phyloP scores from a whole-genome alignment of 2,888 invertebrate genomes.

The Hipparchia sbordonii region DNA sequence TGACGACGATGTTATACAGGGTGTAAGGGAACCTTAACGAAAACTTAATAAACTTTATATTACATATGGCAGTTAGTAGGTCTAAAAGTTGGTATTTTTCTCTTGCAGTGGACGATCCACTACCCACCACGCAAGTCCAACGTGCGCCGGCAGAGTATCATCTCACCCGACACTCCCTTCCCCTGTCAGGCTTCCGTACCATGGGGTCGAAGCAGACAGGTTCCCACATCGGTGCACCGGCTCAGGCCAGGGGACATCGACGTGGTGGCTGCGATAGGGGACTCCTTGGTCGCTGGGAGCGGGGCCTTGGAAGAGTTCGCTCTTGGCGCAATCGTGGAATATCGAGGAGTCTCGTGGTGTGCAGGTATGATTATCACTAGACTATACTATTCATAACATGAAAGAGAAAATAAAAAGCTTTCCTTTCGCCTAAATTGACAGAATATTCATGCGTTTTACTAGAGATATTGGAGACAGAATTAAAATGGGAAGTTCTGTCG shows the following conservation, averaged over 20 bases:
- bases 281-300: constrained; percentile 88
- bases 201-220: constrained; percentile 65
- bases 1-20: too few relatives aligned
- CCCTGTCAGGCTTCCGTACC: constrained; percentile 79
- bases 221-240: constrained; percentile 86
- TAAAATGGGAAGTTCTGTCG: too few relatives aligned
- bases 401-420: too few relatives aligned
- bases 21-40: too few relatives aligned
- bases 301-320: constrained; percentile 89
- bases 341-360: constrained; percentile 89
- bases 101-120: constrained; percentile 67
- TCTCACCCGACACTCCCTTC: constrained; percentile 79
- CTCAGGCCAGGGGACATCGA: constrained; percentile 87
- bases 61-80: too few relatives aligned
- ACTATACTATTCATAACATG: background rate
- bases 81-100: background rate
- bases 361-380: constrained; percentile 63
- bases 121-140: constrained; percentile 74
- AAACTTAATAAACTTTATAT: too few relatives aligned
- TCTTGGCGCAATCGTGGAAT: constrained; percentile 88
- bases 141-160: constrained; percentile 78
- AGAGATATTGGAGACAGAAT: too few relatives aligned
- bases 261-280: constrained; percentile 88
- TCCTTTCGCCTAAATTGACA: too few relatives aligned
- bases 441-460: background rate